Evolutionary conservation across 2,888 invertebrate genomes (phyloP).

Genomic region (Ypsolopha scabrella): DNA sequence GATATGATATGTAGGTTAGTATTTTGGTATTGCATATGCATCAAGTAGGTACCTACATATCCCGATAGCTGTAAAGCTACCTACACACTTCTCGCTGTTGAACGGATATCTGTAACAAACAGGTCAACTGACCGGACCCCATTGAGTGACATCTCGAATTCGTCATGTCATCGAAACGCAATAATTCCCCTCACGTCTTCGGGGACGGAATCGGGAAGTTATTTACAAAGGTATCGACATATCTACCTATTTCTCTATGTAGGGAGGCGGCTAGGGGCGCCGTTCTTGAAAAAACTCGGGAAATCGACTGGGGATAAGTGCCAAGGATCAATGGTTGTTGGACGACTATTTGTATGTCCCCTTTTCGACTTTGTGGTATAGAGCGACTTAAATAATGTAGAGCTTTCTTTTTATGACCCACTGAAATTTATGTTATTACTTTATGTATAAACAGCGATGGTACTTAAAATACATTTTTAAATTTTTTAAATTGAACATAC

Average conservation of each 20-base stretch:
- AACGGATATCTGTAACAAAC: not conserved
- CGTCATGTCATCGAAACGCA: constrained; percentile 65
- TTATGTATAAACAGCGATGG: too few relatives aligned
- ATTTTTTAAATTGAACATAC: too few relatives aligned
- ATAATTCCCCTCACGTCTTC: constrained; percentile 42
- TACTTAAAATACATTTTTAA: too few relatives aligned
- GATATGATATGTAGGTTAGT: too few relatives aligned
- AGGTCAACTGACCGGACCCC: constrained; percentile 35
- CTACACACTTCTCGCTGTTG: not conserved
- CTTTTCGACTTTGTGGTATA: too few relatives aligned
- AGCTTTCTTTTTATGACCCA: too few relatives aligned
- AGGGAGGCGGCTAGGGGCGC: constrained; percentile 19
- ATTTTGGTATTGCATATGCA: not conserved
- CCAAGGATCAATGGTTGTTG: not conserved
- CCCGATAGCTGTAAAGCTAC: not conserved
- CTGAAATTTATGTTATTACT: too few relatives aligned
- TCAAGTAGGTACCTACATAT: not conserved
- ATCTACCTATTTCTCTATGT: not conserved
- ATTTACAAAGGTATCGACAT: constrained; percentile 40
- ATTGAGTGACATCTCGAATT: constrained; percentile 47
- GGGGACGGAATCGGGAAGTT: constrained; percentile 41
- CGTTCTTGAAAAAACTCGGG: constrained; percentile 31
- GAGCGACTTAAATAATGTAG: too few relatives aligned
- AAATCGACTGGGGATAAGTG: constrained; percentile 29
- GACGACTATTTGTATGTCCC: not conserved